Base-by-base conservation (phyloP, 2,113 vertebrate species). In the Sclerurus mexicanus region DNA sequence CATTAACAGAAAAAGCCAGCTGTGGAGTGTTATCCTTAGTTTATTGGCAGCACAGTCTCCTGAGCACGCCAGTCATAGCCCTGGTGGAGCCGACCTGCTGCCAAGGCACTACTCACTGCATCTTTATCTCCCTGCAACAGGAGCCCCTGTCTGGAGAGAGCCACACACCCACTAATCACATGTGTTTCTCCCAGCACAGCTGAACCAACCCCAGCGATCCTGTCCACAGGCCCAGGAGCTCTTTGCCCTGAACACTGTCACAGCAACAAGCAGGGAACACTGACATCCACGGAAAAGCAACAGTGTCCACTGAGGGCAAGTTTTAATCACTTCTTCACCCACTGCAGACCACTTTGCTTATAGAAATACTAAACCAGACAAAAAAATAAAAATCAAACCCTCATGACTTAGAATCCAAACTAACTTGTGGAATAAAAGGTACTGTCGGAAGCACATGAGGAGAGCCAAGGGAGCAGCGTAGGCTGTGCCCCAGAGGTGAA, bases 51-150 rank as follows among this genome's bases (percentile, higher is more conserved):
- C 79, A 83, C 76, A 80, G 44, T 72, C 0, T 83, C 87, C 89
- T 95, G 5, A 46, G 74, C 91, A 12, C 72, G 66, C 93, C 93
- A 91, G 92, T 14, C 83, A 89, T 66, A 79, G 94, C 93, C 35
- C 4, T 86, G 83, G 89, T 94, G 90, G 95, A 95, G 96, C 88
- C 76, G 9, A 78, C 56, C 90, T 93, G 85, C 93, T 94, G 92
- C 92, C 84, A 82, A 92, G 91, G 92, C 81, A 87, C 76, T 89
- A 79, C 52, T 87, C 53, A 66, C 88, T 87, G 49, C 92, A 62
- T 77, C 88, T 90, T 95, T 94, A 96, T 97, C 95, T 94, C 73
- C 76, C 79, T 42, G 60, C 81, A 77, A 78, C 79, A 92, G 87
- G n/a, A 96, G 92, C 88, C 78, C 73, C 91, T 58, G 81, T 75